phyloP scores from a whole-genome alignment of 2,797 vertebrate genomes.

The Denticeps clupeoides region DNA sequence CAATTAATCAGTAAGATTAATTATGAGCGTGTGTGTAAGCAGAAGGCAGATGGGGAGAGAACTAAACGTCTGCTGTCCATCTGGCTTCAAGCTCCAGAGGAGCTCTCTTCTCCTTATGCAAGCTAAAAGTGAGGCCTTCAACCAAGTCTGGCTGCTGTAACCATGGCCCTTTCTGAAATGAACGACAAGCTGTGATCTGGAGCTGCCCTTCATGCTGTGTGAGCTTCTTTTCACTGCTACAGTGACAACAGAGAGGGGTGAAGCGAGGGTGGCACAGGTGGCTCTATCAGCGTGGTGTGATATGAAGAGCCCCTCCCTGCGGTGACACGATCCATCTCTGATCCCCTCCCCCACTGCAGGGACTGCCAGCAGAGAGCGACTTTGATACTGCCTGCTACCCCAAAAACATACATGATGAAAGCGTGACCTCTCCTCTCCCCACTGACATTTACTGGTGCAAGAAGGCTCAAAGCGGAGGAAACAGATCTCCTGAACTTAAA shows the following conservation, averaged over 20 bases:
- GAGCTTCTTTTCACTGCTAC: no score
- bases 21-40: slow-evolving; percentile 1
- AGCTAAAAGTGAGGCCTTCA: no score
- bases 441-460: slow-evolving; percentile 47
- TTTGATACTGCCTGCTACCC: slow-evolving; percentile 50
- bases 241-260: neutral
- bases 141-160: no score
- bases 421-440: slow-evolving; percentile 53
- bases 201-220: no score
- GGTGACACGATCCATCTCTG: slow-evolving; percentile 13
- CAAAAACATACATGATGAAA: slow-evolving; percentile 60
- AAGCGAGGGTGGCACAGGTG: slow-evolving; percentile 36
- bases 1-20: no score
- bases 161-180: slow-evolving; percentile 47
- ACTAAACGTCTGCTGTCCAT: slow-evolving; percentile 37
- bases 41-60: slow-evolving; percentile 38
- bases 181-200: slow-evolving; percentile 40
- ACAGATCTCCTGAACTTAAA: neutral
- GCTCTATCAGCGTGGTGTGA: slow-evolving; percentile 54
- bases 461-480: slow-evolving; percentile 12
- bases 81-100: slow-evolving; percentile 42
- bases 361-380: slow-evolving; percentile 15
- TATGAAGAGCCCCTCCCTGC: slow-evolving; percentile 39
- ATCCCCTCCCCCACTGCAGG: slow-evolving; percentile 31
- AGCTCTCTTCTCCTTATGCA: no score